Base-by-base conservation (phyloP, 2,888 invertebrate species). In the Ethmia dodecea region DNA sequence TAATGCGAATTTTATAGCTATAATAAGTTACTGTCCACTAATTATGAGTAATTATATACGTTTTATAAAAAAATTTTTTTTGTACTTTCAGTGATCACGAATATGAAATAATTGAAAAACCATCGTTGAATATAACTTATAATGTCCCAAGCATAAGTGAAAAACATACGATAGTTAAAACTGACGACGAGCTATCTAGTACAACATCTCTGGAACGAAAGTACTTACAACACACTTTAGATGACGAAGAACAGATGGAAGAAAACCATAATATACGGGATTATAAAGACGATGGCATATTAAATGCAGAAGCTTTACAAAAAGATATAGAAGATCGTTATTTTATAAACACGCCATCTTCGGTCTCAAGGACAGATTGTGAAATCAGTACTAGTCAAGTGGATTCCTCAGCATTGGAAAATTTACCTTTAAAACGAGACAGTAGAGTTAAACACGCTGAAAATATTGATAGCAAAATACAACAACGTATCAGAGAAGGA, bases 61-160 rank as follows among this genome's bases (percentile, higher is more conserved):
- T 8, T 22, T 4, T 2, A 22, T 22, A 3, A 22, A 22, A 22
- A n/a, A 22, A 22, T 20, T 20, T 22, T 22, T 22, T n/a, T 22
- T n/a, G 8, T 22, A 22, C 53, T 90, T 90, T 56, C 88, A 96
- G 95, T 89, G 95, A 95, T 89, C 95, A 96, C 90, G 94, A 95
- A 83, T 96, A 96, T 87, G 96, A 96, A 88, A 94, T 94, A 55
- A 92, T 96, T 73, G 93, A 92, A 68, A 91, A 92, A 57, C 92
- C 92, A 46, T 83, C 72, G 14, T 70, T 75, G 25, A 72, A 73
- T 83, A 75, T 78, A 47, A 55, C 71, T 47, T 81, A 72, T 54
- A 74, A 78, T 31, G 51, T 65, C 37, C 68, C 74, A 14, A 71
- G 66, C 54, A 52, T 70, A 43, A 83, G 87, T 35, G 77, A 80